Evolutionary conservation across 2,888 invertebrate species (phyloP).

Genomic region (Hemithea aestivaria): DNA sequence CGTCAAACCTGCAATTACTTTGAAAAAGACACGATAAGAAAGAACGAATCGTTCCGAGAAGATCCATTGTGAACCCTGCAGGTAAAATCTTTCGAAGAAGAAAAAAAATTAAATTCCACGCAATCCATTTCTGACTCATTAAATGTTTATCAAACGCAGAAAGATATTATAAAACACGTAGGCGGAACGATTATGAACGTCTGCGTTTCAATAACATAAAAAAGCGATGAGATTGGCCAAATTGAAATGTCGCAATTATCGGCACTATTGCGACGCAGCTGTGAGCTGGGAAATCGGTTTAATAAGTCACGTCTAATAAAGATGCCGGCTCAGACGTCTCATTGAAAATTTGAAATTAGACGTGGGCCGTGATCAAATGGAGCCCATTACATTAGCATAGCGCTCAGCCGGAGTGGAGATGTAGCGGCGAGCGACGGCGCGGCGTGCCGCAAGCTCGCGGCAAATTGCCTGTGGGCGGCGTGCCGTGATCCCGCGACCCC

Average conservation of each 20-base stretch:
- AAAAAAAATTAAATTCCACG: conserved; percentile 23
- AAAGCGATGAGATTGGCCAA: conserved; percentile 18
- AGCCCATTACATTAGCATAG: conserved; percentile 76
- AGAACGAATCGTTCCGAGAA: conserved; percentile 41
- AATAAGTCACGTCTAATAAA: conserved; percentile 54
- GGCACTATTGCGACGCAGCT: conserved; percentile 25
- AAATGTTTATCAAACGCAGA: conserved; percentile 18
- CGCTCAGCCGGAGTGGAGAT: conserved; percentile 63
- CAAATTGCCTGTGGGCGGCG: conserved; percentile 72
- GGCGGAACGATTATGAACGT: conserved; percentile 11
- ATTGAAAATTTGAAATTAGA: conserved; percentile 72
- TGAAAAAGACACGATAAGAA: conserved; percentile 34
- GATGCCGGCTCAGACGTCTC: conserved; percentile 61
- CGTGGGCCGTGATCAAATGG: conserved; percentile 73
- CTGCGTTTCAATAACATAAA: conserved; percentile 17
- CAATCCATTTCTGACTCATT: conserved; percentile 27
- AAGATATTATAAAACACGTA: conserved; percentile 19
- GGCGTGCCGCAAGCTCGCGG: conserved; percentile 54
- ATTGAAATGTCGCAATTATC: conserved; percentile 25
- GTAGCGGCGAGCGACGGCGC: conserved; percentile 37
- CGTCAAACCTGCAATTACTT: conserved; percentile 36
- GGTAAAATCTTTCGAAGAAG: conserved; percentile 22
- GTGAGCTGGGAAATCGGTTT: conserved; percentile 25
- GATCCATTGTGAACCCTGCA: conserved; percentile 31
- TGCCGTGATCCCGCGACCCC: conserved; percentile 67